A percentile compares a stretch with the other conserved stretches of the same genome.
These are phyloP conservation scores for Apostichopus leukothele DNA, from an alignment of 53 echinoderm and acorn worm species.

Conservation along the genomic window DNA sequence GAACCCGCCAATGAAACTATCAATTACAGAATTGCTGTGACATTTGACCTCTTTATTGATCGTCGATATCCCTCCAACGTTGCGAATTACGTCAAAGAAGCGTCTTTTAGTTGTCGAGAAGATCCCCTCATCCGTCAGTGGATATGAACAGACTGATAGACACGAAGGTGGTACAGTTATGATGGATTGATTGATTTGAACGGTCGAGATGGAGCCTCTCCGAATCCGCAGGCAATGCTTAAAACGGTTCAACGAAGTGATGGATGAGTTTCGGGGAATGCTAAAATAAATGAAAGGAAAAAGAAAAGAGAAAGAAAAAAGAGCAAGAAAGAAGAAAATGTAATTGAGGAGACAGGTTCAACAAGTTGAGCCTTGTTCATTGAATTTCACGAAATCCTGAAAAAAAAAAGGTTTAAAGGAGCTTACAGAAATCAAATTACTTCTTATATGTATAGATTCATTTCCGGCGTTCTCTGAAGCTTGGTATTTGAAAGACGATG, in stretches of 20 bases:
- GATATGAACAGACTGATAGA: not conserved
- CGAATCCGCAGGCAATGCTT: constrained; percentile 5
- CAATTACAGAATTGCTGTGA: not conserved
- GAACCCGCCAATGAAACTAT: not conserved
- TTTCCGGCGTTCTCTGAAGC: no score
- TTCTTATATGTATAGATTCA: no score
- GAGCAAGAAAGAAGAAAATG: not conserved
- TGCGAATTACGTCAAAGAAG: not conserved
- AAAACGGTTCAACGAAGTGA: constrained; percentile 12
- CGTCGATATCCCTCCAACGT: not conserved
- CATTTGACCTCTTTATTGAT: constrained; percentile 11
- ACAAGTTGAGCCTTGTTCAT: not conserved
- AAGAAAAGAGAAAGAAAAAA: not conserved
- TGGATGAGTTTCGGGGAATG: constrained; percentile 8
- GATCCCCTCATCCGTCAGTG: not conserved
- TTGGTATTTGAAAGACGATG: no score
- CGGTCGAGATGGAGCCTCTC: constrained; percentile 2
- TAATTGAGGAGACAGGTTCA: not conserved
- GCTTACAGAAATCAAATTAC: not conserved
- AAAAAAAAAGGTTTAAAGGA: not conserved
- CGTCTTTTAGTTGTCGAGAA: not conserved
- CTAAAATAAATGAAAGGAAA: not conserved
- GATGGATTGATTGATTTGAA: constrained; percentile 30
- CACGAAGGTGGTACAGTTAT: not conserved
- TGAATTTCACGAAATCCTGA: not conserved